Evolutionary conservation across 1,140 invertebrate species (phyloP).

Genomic region (Patella vulgata): DNA sequence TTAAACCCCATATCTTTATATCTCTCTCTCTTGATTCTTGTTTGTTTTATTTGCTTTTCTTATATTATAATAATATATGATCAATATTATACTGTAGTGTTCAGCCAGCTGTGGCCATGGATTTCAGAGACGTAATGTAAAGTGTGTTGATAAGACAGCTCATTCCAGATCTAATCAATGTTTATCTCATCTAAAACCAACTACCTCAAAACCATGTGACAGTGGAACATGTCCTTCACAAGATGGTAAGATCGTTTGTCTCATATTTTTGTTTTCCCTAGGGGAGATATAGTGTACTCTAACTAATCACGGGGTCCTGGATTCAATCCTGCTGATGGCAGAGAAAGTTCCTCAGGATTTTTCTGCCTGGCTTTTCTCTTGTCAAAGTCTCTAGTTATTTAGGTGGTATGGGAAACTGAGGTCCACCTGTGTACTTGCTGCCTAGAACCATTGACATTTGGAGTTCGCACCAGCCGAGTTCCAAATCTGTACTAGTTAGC

Average conservation of each 20-base stretch:
- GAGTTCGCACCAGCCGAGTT: too few species aligned
- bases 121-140: constrained; percentile 3
- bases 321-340: neutral
- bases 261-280: neutral
- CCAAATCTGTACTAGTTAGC: too few species aligned
- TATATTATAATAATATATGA: neutral
- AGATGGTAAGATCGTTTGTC: constrained; percentile 14
- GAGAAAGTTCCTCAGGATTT: too few species aligned
- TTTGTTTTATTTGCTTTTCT: neutral
- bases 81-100: constrained; percentile 17
- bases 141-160: neutral
- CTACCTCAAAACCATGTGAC: constrained; percentile 9
- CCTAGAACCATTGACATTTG: too few species aligned
- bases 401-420: too few species aligned
- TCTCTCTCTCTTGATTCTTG: neutral
- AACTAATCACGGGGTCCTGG: too few species aligned
- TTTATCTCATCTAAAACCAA: constrained; percentile 1
- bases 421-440: too few species aligned
- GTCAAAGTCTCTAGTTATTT: too few species aligned
- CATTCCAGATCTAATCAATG: neutral
- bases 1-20: too few species aligned
- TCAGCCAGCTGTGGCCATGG: constrained; percentile 13
- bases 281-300: neutral
- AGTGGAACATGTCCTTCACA: constrained; percentile 10
- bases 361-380: too few species aligned